Conservation (phyloP, 53 echinoderm and acorn worm genomes). For the Hippasteria phrygiana region DNA sequence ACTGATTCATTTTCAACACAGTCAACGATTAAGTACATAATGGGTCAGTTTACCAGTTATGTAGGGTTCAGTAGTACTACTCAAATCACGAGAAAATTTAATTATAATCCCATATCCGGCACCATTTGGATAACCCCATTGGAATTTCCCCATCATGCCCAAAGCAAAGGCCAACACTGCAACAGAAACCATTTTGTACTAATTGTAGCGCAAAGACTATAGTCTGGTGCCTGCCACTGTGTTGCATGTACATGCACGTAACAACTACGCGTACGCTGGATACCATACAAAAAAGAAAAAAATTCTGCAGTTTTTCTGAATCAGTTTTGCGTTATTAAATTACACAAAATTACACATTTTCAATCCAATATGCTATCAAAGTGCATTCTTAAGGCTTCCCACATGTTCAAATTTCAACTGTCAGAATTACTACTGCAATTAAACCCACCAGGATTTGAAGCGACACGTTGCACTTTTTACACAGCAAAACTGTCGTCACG, state of each 20-base stretch:
- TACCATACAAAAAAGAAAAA: conserved; percentile 8
- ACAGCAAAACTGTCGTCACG: conserved; percentile 43
- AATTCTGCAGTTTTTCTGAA: background rate
- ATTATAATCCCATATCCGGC: too few relatives aligned
- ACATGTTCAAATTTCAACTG: background rate
- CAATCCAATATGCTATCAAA: background rate
- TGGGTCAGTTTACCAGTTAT: too few relatives aligned
- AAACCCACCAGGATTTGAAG: background rate
- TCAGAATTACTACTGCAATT: background rate
- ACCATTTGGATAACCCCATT: too few relatives aligned
- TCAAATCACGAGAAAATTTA: too few relatives aligned
- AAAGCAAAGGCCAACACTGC: too few relatives aligned
- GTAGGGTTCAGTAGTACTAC: too few relatives aligned
- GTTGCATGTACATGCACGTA: background rate
- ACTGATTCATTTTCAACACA: too few relatives aligned
- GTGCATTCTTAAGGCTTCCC: background rate
- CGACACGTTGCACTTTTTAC: conserved; percentile 61
- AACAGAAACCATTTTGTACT: too few relatives aligned
- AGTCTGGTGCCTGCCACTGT: background rate
- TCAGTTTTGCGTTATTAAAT: background rate
- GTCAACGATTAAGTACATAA: too few relatives aligned
- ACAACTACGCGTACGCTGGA: background rate
- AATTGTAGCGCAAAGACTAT: background rate
- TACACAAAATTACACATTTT: background rate
- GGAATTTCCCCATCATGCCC: too few relatives aligned